Evolutionary conservation across 2,797 vertebrate species (phyloP).

Genomic region (Microchirus variegatus): DNA sequence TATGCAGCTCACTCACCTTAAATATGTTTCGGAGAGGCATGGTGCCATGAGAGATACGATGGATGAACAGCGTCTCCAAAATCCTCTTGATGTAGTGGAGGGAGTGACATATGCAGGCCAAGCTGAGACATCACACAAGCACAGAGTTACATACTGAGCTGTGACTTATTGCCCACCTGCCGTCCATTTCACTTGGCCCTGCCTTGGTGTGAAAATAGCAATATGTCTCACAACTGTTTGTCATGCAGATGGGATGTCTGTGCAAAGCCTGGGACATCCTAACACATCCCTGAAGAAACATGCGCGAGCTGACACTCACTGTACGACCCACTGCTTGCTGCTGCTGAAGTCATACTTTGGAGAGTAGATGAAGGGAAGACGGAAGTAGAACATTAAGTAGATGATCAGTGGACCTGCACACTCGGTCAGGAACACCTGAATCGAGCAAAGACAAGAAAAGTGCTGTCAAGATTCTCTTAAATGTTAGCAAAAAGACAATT

Average conservation of each 20-base stretch:
- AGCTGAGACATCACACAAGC: slow-evolving; percentile 70
- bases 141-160: slow-evolving; percentile 16
- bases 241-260: slow-evolving; percentile 15
- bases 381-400: slow-evolving; percentile 94
- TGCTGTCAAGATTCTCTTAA: background rate
- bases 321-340: slow-evolving; percentile 91
- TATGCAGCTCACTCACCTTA: slow-evolving; percentile 77
- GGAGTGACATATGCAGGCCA: slow-evolving; percentile 91
- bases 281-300: slow-evolving; percentile 26
- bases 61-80: slow-evolving; percentile 91
- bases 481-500: background rate
- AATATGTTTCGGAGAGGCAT: slow-evolving; percentile 94
- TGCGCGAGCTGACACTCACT: slow-evolving; percentile 84
- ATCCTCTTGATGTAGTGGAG: slow-evolving; percentile 93
- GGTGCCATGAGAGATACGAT: slow-evolving; percentile 92
- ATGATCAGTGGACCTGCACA: slow-evolving; percentile 90
- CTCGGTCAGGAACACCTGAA: slow-evolving; percentile 91
- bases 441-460: background rate
- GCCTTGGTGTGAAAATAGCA: slow-evolving; percentile 37
- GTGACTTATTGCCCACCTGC: slow-evolving; percentile 26
- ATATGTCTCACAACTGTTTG: slow-evolving; percentile 26
- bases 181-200: slow-evolving; percentile 38
- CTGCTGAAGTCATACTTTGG: slow-evolving; percentile 91
- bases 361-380: slow-evolving; percentile 91
- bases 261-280: slow-evolving; percentile 28